Conservation (phyloP, 2,113 vertebrate species). For the Orthonyx spaldingii region DNA sequence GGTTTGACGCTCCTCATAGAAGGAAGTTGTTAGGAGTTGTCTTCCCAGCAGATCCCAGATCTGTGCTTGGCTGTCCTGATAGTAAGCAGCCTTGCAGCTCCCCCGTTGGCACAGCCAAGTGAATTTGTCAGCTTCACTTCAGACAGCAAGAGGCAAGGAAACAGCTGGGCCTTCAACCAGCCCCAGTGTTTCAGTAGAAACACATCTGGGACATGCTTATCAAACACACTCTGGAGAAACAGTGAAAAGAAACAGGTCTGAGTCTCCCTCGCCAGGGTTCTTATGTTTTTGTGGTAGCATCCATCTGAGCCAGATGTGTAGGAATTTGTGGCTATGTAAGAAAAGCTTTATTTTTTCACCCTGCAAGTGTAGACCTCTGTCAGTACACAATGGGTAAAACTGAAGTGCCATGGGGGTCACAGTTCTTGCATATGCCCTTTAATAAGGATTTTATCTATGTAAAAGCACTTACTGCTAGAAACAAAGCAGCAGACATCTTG, state of each 20-base stretch:
- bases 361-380: not conserved
- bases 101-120: not conserved
- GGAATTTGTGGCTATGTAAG: not conserved
- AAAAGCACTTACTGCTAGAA: not conserved
- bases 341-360: not conserved
- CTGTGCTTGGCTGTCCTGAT: not conserved
- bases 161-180: not conserved
- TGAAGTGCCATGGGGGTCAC: not conserved
- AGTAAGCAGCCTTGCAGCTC: not conserved
- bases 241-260: not conserved
- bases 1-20: not conserved
- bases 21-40: not conserved
- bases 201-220: not conserved
- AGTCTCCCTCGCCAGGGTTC: not conserved
- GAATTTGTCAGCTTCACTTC: not conserved
- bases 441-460: not conserved
- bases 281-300: not conserved
- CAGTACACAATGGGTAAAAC: not conserved
- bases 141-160: not conserved
- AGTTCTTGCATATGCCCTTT: not conserved
- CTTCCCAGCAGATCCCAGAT: not conserved
- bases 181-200: not conserved
- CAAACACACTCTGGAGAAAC: not conserved
- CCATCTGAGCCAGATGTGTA: not conserved
- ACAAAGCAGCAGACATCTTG: not conserved